Evolutionary conservation across 2,797 vertebrate genomes (phyloP).

Genomic region (Neostethus bicornis): DNA sequence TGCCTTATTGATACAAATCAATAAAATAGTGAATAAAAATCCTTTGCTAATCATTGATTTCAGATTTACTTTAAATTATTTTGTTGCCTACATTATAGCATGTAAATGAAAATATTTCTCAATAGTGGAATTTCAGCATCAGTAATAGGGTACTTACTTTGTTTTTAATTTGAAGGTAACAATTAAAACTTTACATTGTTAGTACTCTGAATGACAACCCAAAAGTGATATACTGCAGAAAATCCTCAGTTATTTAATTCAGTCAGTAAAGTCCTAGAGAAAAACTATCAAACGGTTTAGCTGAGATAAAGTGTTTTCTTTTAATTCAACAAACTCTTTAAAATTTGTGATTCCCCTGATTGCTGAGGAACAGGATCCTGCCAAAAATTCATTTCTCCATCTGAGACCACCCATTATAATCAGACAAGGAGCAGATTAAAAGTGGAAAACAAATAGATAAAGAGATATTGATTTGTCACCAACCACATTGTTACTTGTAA

Average conservation of each 20-base stretch:
- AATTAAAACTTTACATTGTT: not conserved
- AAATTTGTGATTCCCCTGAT: conserved; percentile 37
- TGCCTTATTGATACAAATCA: too few species aligned
- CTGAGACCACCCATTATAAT: conserved; percentile 53
- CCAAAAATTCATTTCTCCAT: conserved; percentile 52
- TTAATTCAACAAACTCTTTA: conserved; percentile 34
- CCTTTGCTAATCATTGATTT: too few species aligned
- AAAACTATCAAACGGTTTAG: conserved; percentile 27
- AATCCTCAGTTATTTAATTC: conserved; percentile 34
- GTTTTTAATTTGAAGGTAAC: conserved; percentile 13
- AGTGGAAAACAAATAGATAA: conserved; percentile 12
- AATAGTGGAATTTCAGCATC: not conserved
- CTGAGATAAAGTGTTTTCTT: conserved; percentile 47
- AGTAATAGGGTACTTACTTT: too few species aligned
- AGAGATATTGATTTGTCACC: conserved; percentile 10
- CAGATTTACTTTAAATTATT: too few species aligned
- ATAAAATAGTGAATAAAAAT: too few species aligned
- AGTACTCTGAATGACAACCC: conserved; percentile 10
- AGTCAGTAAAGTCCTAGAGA: conserved; percentile 30
- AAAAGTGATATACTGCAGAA: conserved; percentile 12
- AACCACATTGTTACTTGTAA: conserved; percentile 3
- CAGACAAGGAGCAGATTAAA: conserved; percentile 38
- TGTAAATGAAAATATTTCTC: not conserved
- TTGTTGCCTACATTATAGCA: too few species aligned
- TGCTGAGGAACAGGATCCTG: conserved; percentile 28